Evolutionary conservation across 2,113 vertebrate genomes (phyloP).

Genomic region (Panthera tigris): DNA sequence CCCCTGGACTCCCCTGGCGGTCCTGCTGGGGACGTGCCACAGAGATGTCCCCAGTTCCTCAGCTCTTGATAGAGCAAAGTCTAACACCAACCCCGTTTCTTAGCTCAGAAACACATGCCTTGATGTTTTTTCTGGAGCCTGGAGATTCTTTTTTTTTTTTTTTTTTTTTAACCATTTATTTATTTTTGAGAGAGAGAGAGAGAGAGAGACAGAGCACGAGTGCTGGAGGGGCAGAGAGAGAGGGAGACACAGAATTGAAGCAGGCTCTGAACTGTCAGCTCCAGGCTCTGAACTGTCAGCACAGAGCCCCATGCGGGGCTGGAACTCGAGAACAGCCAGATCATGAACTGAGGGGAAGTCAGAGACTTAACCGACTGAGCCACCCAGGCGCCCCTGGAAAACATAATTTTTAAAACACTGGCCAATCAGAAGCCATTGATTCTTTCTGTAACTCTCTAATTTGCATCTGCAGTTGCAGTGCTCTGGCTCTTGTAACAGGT

Average conservation of each 20-base stretch:
- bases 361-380: too few species aligned
- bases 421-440: neutral
- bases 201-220: too few species aligned
- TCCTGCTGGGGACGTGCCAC: neutral
- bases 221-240: too few species aligned
- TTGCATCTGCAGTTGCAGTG: neutral
- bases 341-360: too few species aligned
- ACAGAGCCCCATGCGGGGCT: too few species aligned
- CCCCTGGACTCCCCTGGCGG: neutral
- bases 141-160: constrained; percentile 14
- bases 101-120: neutral
- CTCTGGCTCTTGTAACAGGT: neutral
- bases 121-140: neutral
- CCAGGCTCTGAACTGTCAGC: too few species aligned
- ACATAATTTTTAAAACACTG: neutral
- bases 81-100: neutral
- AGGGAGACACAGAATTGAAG: too few species aligned
- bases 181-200: too few species aligned
- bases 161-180: neutral
- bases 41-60: neutral
- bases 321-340: too few species aligned
- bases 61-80: neutral
- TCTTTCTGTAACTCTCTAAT: neutral
- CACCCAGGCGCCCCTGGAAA: too few species aligned
- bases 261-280: too few species aligned